These are phyloP conservation scores for Bergia sp. DNA, from an alignment of 92 coral and sea anemone species.

Conservation along the genomic window DNA sequence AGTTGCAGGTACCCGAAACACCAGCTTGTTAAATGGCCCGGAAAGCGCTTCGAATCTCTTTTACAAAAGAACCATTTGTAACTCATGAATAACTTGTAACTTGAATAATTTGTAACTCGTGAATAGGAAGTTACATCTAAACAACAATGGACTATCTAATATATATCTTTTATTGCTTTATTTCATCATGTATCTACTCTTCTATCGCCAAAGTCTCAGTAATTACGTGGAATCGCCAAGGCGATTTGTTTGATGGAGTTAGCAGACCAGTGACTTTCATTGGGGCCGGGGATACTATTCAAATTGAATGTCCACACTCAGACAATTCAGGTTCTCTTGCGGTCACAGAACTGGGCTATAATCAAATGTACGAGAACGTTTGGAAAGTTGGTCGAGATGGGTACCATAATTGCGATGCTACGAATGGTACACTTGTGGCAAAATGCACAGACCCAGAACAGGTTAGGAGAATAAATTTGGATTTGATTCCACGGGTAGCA, in stretches of 20 bases:
- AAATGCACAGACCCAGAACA: conserved; percentile 58
- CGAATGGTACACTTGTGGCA: conserved; percentile 55
- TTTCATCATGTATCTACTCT: neutral
- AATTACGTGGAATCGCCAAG: conserved; percentile 38
- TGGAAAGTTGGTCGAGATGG: conserved; percentile 58
- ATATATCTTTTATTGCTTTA: neutral
- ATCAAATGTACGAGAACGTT: conserved; percentile 60
- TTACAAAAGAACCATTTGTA: neutral
- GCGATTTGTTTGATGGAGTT: conserved; percentile 29
- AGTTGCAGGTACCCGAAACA: neutral
- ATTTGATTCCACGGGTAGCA: conserved; percentile 47
- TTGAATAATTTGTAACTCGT: neutral
- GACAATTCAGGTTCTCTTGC: neutral
- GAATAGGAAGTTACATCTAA: neutral
- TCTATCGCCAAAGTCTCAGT: conserved; percentile 14
- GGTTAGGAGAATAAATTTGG: conserved; percentile 26
- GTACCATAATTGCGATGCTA: conserved; percentile 55
- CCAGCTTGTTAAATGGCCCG: neutral
- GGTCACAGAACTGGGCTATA: conserved; percentile 26
- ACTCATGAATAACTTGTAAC: too few relatives aligned
- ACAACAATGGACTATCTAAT: neutral
- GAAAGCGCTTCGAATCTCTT: neutral
- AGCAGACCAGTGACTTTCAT: conserved; percentile 19
- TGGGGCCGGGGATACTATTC: conserved; percentile 40
- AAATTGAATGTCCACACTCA: conserved; percentile 12